Conservation (phyloP, 2,113 vertebrate species). For the Sardina pilchardus region DNA sequence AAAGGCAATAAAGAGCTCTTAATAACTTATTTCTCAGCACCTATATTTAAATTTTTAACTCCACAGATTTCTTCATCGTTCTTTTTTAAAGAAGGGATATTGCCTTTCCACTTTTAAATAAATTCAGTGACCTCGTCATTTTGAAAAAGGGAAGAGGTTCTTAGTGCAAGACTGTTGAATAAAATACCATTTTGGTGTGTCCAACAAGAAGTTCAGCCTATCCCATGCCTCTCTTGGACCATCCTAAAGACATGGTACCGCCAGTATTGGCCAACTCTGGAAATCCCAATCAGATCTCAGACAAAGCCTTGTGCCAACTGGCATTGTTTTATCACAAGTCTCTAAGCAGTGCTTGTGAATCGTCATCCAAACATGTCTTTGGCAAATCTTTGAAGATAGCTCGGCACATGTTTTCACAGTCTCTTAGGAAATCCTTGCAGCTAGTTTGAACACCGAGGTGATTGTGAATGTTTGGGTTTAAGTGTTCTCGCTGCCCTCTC, state of each 20-base stretch:
- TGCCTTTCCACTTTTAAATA: constrained; percentile 19
- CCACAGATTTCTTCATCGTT: constrained; percentile 6
- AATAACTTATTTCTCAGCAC: constrained; percentile 11
- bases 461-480: constrained; percentile 50
- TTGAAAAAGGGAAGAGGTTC: not conserved
- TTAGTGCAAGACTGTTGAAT: not conserved
- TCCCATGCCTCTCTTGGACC: not conserved
- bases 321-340: constrained; percentile 1
- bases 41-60: constrained; percentile 14
- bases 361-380: not conserved
- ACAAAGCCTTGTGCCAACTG: not conserved
- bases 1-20: not conserved
- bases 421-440: constrained; percentile 35
- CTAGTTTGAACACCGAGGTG: constrained; percentile 42
- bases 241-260: not conserved
- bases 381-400: constrained; percentile 40
- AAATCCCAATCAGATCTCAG: not conserved
- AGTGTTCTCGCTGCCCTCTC: constrained; percentile 44
- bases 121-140: constrained; percentile 14
- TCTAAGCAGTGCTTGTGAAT: not conserved
- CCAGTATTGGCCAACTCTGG: not conserved
- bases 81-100: not conserved
- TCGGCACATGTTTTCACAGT: constrained; percentile 33
- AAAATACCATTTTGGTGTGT: not conserved
- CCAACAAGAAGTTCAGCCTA: not conserved